Conservation (phyloP, 2,113 vertebrate species). For the Pogona vitticeps region DNA sequence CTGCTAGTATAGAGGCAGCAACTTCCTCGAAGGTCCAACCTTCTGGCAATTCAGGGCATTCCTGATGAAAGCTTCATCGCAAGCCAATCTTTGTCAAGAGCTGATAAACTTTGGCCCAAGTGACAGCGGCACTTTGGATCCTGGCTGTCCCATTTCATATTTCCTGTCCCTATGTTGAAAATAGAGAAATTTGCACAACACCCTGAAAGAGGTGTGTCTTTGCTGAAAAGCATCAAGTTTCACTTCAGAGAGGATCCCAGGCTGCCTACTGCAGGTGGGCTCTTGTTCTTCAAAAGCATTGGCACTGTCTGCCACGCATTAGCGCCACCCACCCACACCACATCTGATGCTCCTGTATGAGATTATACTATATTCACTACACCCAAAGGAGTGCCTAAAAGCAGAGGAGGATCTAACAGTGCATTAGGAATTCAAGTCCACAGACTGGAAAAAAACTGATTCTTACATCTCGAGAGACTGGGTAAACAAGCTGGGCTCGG, state of each 20-base stretch:
- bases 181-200: slow-evolving; percentile 71
- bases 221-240: slow-evolving; percentile 69
- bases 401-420: not conserved
- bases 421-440: not conserved
- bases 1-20: slow-evolving; percentile 14
- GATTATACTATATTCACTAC: accelerated
- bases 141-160: slow-evolving; percentile 66
- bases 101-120: slow-evolving; percentile 21
- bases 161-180: slow-evolving; percentile 66
- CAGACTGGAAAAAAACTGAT: not conserved
- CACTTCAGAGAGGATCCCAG: slow-evolving; percentile 58
- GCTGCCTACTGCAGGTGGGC: slow-evolving; percentile 58
- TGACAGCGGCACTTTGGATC: slow-evolving; percentile 42
- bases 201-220: slow-evolving; percentile 75
- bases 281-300: not conserved
- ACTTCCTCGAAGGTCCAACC: slow-evolving; percentile 35
- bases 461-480: not conserved
- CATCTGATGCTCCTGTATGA: accelerated
- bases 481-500: not conserved
- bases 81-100: slow-evolving; percentile 19
- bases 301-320: not conserved
- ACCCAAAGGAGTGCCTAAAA: not conserved
- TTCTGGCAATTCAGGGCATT: slow-evolving; percentile 30
- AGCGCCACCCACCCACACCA: not conserved
- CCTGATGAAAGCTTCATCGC: not conserved